Evolutionary conservation across 2,113 vertebrate genomes (phyloP).

Genomic region (Speoplatyrhinus poulsoni): DNA sequence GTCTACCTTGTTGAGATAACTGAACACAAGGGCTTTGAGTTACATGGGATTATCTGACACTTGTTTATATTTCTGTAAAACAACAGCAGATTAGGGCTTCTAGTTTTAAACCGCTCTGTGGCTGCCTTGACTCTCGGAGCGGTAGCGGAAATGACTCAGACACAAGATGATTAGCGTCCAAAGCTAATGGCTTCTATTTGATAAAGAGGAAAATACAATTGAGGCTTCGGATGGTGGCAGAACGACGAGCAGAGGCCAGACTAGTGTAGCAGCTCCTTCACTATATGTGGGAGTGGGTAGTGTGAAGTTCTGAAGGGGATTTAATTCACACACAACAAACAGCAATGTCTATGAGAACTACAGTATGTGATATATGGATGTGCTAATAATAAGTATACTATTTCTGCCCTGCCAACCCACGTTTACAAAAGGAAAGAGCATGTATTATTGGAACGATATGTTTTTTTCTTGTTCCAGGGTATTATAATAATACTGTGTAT

Average conservation of each 20-base stretch:
- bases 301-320: conserved; percentile 46
- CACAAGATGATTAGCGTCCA: conserved; percentile 36
- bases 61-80: conserved; percentile 55
- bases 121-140: conserved; percentile 10
- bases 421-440: background rate
- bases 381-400: background rate
- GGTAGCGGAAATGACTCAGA: conserved; percentile 38
- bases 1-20: conserved; percentile 62
- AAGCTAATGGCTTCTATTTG: conserved; percentile 23
- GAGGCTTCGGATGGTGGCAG: conserved; percentile 18
- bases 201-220: conserved; percentile 31
- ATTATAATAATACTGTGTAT: conserved; percentile 23
- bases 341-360: conserved; percentile 29
- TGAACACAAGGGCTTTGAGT: conserved; percentile 41
- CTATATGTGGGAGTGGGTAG: conserved; percentile 51
- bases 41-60: conserved; percentile 55
- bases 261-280: conserved; percentile 17
- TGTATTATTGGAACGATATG: background rate
- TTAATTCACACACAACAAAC: conserved; percentile 24
- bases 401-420: background rate
- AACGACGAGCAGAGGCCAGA: background rate
- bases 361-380: conserved; percentile 4
- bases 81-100: conserved; percentile 33
- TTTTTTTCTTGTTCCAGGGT: background rate
- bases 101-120: conserved; percentile 11